phyloP scores from a whole-genome alignment of 2,888 invertebrate species.

The Ormia ochracea region DNA sequence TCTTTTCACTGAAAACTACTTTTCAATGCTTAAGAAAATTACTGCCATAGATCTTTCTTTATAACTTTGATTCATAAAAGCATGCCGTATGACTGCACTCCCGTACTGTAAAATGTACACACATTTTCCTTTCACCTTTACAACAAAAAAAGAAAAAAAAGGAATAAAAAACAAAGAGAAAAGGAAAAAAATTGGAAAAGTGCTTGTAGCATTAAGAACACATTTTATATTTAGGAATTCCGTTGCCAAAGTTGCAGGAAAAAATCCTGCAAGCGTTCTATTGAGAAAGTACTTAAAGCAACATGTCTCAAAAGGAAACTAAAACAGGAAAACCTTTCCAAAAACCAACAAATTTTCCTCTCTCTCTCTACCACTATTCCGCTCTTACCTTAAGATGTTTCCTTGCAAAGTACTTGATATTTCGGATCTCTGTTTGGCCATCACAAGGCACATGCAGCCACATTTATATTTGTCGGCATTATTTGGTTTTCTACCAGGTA shows the following conservation, averaged over 20 bases:
- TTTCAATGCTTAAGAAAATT: constrained; percentile 51
- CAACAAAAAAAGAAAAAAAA: background rate
- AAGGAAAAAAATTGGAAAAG: background rate
- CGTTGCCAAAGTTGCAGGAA: background rate
- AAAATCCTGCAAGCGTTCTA: constrained; percentile 2
- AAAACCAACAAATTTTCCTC: background rate
- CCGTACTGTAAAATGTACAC: background rate
- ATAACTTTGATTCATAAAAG: constrained; percentile 46
- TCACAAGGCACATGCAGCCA: constrained; percentile 44
- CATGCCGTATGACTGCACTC: background rate
- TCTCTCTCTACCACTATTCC: background rate
- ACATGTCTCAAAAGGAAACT: constrained; percentile 39
- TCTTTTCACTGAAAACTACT: constrained; percentile 33
- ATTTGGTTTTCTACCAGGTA: background rate
- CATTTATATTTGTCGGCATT: constrained; percentile 40
- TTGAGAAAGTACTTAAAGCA: constrained; percentile 38
- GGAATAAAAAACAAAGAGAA: background rate
- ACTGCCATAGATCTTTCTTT: constrained; percentile 48
- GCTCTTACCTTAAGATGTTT: background rate
- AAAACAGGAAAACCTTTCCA: constrained; percentile 4
- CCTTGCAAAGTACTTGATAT: constrained; percentile 2
- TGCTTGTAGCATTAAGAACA: constrained; percentile 37
- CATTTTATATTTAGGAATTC: constrained; percentile 40
- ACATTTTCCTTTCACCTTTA: constrained; percentile 28
- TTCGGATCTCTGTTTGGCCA: background rate